Evolutionary conservation across 1,140 invertebrate species (phyloP), one percentile per base, ranked within the genome.

Genomic region (Holotrichia oblita): DNA sequence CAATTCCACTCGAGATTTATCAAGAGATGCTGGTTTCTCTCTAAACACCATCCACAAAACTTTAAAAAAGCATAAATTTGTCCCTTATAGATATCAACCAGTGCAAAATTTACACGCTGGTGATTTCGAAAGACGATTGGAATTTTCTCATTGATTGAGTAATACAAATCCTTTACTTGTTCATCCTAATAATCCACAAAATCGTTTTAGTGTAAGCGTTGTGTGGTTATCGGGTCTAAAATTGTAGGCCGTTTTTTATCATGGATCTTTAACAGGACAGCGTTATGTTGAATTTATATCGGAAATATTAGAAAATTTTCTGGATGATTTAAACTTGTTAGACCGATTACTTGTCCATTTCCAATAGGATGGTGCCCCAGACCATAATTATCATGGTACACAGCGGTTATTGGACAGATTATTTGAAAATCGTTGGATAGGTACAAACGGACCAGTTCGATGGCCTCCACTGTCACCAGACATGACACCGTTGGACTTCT

Each of bases 1-100:
- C n/a, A 48, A 48, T 48, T 48, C n/a, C n/a, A 48, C 10, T 48
- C 44, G 44, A 17, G n/a, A 48, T 48, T 48, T 48, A 48, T 48
- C n/a, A 48, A 48, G 44, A 48, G n/a, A 48, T 48, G 44, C 44
- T 2, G 44, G 44, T 48, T 48, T 48, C 44, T 48, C 44, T 34
- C 44, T 17, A 48, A 48, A 48, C 44, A 48, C 44, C n/a, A 14
- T 48, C 44, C 44, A 14, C 44, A 48, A 14, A 48, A 17, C n/a
- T 48, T 48, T 48, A 48, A 48, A 17, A 48, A 10, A 48, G 44
- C 7, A 17, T 48, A 14, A 48, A 14, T 10, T 48, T 3, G 44
- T 14, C 2, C 7, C n/a, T 48, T 48, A 48, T 48, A 34, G 4
- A 34, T 34, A 34, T 34, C 27, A 34, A 34, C 27, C 27, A 34